phyloP scores from a whole-genome alignment of 2,113 vertebrate genomes.

The Colossoma macropomum region DNA sequence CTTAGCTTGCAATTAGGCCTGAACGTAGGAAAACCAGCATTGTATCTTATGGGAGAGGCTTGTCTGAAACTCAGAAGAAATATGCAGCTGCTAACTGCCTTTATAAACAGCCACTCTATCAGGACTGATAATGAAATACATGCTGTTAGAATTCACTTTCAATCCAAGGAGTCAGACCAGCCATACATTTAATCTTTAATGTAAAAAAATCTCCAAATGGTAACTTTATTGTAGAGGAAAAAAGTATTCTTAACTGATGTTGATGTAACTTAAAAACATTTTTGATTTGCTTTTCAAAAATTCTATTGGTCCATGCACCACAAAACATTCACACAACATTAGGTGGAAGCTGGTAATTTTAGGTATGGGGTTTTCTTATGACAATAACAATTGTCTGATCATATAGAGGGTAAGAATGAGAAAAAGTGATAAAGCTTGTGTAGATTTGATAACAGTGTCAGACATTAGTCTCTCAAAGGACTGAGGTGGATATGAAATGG shows the following conservation, averaged over 20 bases:
- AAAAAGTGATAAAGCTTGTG: not conserved
- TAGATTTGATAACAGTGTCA: not conserved
- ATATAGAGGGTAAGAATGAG: not conserved
- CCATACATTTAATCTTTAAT: not conserved
- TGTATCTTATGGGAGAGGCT: not conserved
- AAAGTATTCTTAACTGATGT: too few species aligned
- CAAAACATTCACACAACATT: too few species aligned
- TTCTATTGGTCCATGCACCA: too few species aligned
- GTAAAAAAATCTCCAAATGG: not conserved
- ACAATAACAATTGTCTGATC: not conserved
- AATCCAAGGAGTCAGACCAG: not conserved
- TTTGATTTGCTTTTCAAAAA: too few species aligned
- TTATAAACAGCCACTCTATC: conserved; percentile 13
- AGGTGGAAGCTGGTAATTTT: too few species aligned
- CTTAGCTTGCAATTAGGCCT: not conserved
- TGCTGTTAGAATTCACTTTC: conserved; percentile 1
- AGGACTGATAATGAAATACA: not conserved
- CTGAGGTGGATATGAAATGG: conserved; percentile 14
- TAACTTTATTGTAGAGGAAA: not conserved
- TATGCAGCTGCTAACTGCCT: conserved; percentile 26
- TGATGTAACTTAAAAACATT: too few species aligned
- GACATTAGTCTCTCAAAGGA: not conserved
- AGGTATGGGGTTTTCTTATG: not conserved
- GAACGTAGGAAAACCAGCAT: not conserved
- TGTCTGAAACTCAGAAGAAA: not conserved